Evolutionary conservation across 2,888 invertebrate genomes (phyloP).

Genomic region (Heliconius hortense): DNA sequence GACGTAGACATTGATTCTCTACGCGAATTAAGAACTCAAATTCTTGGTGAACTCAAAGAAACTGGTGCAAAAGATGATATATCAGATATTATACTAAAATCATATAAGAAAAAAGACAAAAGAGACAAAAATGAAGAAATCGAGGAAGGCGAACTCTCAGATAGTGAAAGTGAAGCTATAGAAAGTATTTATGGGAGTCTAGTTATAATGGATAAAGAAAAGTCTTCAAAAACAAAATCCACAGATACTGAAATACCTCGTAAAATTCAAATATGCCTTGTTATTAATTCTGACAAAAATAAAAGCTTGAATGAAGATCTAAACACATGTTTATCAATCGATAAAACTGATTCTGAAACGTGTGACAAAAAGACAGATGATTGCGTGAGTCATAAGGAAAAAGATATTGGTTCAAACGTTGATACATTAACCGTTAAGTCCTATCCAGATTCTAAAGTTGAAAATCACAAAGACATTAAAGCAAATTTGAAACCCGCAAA

Average conservation of each 20-base stretch:
- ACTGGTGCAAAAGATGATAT: conserved; percentile 73
- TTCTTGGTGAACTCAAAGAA: conserved; percentile 74
- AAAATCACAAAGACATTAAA: background rate
- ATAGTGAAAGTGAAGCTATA: conserved; percentile 75
- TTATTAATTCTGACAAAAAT: conserved; percentile 58
- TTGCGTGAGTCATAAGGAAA: background rate
- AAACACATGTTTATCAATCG: conserved; percentile 37
- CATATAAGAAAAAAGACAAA: conserved; percentile 59
- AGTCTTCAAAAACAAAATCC: conserved; percentile 43
- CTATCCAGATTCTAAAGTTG: background rate
- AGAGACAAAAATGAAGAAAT: conserved; percentile 54
- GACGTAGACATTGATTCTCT: conserved; percentile 78
- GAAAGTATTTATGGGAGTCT: conserved; percentile 71
- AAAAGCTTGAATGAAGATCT: conserved; percentile 28
- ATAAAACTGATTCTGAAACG: conserved; percentile 61
- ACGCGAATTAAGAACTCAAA: conserved; percentile 71
- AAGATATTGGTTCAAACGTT: conserved; percentile 10
- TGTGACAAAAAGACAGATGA: conserved; percentile 45
- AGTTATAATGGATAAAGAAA: conserved; percentile 56
- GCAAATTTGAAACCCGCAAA: background rate
- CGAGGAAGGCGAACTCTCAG: conserved; percentile 76
- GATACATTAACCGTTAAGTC: background rate
- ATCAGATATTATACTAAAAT: conserved; percentile 71
- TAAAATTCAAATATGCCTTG: conserved; percentile 68
- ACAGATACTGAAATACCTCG: conserved; percentile 53